Percentiles rank a stretch among this genome's conserved stretches.
Evolutionary conservation across 2,113 vertebrate species (phyloP).

Genomic region (Cinclus cinclus): DNA sequence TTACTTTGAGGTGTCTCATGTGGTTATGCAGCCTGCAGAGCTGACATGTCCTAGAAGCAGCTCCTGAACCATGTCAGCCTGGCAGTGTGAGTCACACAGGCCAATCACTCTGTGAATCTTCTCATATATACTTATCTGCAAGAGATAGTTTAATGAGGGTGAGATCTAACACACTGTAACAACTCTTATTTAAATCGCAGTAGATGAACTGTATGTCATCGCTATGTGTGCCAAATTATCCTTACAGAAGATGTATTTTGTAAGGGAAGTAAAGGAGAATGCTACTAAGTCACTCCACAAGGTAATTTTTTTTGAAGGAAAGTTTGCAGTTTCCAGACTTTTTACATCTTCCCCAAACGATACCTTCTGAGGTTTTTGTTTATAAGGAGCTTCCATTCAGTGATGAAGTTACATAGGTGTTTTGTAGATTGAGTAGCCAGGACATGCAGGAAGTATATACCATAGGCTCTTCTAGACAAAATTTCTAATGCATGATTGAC

Average conservation of each 20-base stretch:
- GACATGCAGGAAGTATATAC: neutral
- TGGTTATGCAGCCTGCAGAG: neutral
- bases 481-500: neutral
- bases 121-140: neutral
- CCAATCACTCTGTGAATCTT: neutral
- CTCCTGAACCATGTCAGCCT: neutral
- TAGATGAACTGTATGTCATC: neutral
- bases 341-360: neutral
- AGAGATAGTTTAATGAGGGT: neutral
- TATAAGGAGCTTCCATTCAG: neutral
- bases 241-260: neutral
- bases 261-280: neutral
- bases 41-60: neutral
- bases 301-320: neutral
- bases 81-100: neutral
- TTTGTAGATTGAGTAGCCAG: neutral
- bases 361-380: neutral
- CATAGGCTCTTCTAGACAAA: neutral
- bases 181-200: neutral
- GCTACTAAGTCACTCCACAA: neutral
- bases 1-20: neutral
- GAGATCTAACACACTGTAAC: neutral
- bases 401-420: neutral
- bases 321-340: neutral
- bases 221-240: neutral